phyloP scores from a whole-genome alignment of 2,888 invertebrate species.

The Therioaphis trifolii region DNA sequence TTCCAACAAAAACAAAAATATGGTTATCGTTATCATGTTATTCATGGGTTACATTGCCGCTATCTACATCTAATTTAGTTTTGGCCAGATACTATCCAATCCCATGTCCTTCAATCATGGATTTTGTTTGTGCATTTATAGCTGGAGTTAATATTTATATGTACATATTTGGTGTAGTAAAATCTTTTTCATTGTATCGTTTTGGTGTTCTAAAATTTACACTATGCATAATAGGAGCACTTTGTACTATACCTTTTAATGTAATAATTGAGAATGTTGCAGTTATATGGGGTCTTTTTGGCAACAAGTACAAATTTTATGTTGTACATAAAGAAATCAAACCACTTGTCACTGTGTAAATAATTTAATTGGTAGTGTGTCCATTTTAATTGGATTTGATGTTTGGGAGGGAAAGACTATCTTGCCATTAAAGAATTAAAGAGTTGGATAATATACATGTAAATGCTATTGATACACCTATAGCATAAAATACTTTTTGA shows the following conservation, averaged over 20 bases:
- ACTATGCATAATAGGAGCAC: constrained; percentile 84
- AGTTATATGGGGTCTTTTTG: constrained; percentile 92
- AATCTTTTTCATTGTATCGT: constrained; percentile 90
- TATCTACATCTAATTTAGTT: constrained; percentile 89
- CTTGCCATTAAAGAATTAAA: constrained; percentile 47
- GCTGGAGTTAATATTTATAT: constrained; percentile 96
- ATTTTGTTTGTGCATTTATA: constrained; percentile 89
- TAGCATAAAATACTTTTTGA: constrained; percentile 30
- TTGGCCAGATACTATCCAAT: constrained; percentile 88
- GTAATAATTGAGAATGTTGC: constrained; percentile 94
- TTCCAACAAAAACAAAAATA: constrained; percentile 82
- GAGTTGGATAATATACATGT: constrained; percentile 31
- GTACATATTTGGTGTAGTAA: constrained; percentile 97
- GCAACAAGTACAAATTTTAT: constrained; percentile 96
- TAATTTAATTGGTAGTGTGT: constrained; percentile 67
- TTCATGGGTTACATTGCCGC: constrained; percentile 94
- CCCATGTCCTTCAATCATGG: constrained; percentile 84
- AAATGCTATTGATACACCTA: constrained; percentile 10
- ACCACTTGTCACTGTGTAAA: constrained; percentile 74
- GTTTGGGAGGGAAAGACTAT: constrained; percentile 56
- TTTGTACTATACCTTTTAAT: constrained; percentile 93
- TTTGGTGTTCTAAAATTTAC: constrained; percentile 84
- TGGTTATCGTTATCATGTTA: constrained; percentile 90
- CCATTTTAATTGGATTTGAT: constrained; percentile 45
- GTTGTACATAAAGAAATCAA: constrained; percentile 92